phyloP scores from a whole-genome alignment of 2,113 vertebrate species.

The Heteronetta atricapilla region DNA sequence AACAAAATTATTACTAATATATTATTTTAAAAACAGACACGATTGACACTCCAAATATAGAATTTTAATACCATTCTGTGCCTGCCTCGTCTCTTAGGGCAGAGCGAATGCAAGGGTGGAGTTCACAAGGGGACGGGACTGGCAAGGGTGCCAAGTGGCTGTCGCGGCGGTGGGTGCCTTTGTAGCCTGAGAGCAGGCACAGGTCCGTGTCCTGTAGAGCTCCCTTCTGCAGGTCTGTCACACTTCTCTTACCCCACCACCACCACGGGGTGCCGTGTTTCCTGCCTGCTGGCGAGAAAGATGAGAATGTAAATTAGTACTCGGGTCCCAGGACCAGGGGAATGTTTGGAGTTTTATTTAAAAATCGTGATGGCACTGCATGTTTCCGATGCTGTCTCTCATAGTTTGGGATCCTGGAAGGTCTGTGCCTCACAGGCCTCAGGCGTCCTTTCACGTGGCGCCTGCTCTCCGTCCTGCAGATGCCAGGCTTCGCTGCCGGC shows the following conservation, averaged over 20 bases:
- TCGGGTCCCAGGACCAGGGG: neutral
- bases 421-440: conserved; percentile 46
- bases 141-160: conserved; percentile 40
- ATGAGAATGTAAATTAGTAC: conserved; percentile 54
- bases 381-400: conserved; percentile 32
- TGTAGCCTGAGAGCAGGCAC: conserved; percentile 62
- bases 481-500: conserved; percentile 60
- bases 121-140: conserved; percentile 57
- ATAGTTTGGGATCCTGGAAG: conserved; percentile 62
- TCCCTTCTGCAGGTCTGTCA: neutral
- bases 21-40: conserved; percentile 67
- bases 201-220: neutral
- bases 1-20: conserved; percentile 68
- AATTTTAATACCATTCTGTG: conserved; percentile 69
- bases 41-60: conserved; percentile 74
- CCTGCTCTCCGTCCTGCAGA: conserved; percentile 32
- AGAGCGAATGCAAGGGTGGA: conserved; percentile 51
- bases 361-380: conserved; percentile 54
- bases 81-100: conserved; percentile 48
- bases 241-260: neutral
- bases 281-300: conserved; percentile 59
- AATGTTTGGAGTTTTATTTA: conserved; percentile 39
- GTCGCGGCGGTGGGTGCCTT: conserved; percentile 15
- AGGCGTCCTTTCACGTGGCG: conserved; percentile 45
- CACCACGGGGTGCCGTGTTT: neutral